Conservation (phyloP, 2,113 vertebrate genomes). For the Tympanuchus pallidicinctus region DNA sequence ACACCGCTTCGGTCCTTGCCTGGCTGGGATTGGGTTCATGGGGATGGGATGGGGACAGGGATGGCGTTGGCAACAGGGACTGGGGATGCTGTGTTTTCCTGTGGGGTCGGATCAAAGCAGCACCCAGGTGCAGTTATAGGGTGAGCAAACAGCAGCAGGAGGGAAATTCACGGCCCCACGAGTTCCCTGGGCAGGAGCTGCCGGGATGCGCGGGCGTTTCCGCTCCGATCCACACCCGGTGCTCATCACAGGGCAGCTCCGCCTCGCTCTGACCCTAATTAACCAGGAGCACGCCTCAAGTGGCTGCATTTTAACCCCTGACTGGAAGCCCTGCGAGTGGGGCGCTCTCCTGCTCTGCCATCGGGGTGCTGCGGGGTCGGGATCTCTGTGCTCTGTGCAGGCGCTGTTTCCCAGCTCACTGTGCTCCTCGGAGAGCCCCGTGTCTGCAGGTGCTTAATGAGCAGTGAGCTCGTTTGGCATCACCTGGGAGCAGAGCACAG, state of each 20-base stretch:
- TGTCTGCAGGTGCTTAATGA: neutral
- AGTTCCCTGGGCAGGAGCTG: neutral
- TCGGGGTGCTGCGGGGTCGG: too few relatives aligned
- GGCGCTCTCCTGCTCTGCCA: too few relatives aligned
- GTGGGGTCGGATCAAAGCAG: accelerated
- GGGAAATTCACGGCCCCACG: neutral
- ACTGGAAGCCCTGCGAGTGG: neutral
- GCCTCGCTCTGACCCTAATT: neutral
- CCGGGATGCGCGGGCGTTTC: neutral
- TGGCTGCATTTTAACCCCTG: neutral
- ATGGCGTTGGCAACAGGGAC: too few relatives aligned
- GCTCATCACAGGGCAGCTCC: neutral
- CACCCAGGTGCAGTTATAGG: neutral
- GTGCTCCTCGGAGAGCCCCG: neutral
- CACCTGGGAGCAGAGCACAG: accelerated
- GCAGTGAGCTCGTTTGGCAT: neutral
- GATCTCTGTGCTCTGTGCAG: neutral
- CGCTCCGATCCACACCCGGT: too few relatives aligned
- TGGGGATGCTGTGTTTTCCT: neutral
- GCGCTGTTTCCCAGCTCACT: neutral
- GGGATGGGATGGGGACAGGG: neutral
- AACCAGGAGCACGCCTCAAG: neutral
- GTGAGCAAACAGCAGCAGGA: neutral
- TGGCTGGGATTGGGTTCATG: accelerated
- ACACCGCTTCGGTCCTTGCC: accelerated